Evolutionary conservation across 1,140 invertebrate species (phyloP), one percentile per base, ranked within the genome.

Genomic region (Gerris buenoi): DNA sequence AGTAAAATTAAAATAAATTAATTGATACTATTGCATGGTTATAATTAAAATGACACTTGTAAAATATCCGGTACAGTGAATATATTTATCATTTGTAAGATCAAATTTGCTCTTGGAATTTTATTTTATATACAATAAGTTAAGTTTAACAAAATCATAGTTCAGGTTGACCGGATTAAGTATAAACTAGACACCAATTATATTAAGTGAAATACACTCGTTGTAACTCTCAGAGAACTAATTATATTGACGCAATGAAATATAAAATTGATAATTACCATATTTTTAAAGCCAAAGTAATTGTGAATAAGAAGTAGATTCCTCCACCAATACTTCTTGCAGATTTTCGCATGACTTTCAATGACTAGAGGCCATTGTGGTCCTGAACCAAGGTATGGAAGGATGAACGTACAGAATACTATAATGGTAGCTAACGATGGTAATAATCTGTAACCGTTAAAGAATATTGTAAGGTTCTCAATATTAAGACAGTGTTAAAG

Each of bases 251-350:
- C n/a, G n/a, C n/a, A n/a, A n/a, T n/a, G n/a, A n/a, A n/a, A 56
- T 29, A 27, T 46, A 64, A 22, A 63, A 25, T 63, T 68, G 18
- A 28, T 27, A 71, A 74, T 76, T 76, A 88, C 86, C 83, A 87
- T 87, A 65, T 88, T 83, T 73, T 87, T 84, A 67, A 87, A 83
- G 1, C 83, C 83, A 69, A 85, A 85, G 66, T 85, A 85, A 72
- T 88, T 88, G 72, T 88, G 86, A 28, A 88, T 77, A 69, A 85
- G 87, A 1, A 88, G 74, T 1, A 87, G 71, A 75, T 86, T 88
- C 71, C 83, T 83, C 87, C 86, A 88, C 75, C 85, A 82, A 66
- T 83, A 82, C 68, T 83, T 74, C 68, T 85, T 84, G 60, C 83
- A 85, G 56, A 84, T 78, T 63, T 80, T 75, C 28, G 83, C 80